Percentiles rank a stretch among this genome's conserved stretches.
Evolutionary conservation across 2,113 vertebrate genomes (phyloP).

Genomic region (Syrmaticus mikado): DNA sequence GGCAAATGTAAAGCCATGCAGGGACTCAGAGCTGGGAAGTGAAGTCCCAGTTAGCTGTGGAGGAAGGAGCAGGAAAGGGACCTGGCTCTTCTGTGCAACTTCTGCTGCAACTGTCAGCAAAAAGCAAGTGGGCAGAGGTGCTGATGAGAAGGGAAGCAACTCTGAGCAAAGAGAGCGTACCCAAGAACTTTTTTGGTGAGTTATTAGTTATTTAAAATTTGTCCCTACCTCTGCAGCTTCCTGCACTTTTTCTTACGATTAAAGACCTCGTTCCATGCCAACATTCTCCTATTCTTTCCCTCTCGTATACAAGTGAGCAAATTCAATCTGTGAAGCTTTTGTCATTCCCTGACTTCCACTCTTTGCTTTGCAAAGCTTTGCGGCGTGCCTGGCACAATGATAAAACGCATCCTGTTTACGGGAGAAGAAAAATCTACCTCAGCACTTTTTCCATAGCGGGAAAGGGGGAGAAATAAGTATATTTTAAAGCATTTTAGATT

Average conservation of each 20-base stretch:
- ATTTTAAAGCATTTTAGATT: constrained; percentile 7
- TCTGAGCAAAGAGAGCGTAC: background rate
- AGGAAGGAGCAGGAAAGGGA: background rate
- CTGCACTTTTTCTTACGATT: background rate
- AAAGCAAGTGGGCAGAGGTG: background rate
- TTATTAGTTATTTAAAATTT: background rate
- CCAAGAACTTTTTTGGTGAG: background rate
- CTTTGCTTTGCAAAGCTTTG: background rate
- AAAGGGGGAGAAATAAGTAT: background rate
- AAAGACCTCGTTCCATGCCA: background rate
- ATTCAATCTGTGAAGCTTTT: constrained; percentile 15
- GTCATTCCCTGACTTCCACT: background rate
- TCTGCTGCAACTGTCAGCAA: background rate
- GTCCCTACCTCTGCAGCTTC: background rate
- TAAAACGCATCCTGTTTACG: background rate
- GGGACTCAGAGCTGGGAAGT: too few relatives aligned
- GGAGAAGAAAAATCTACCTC: constrained; percentile 8
- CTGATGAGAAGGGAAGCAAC: background rate
- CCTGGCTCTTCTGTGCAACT: background rate
- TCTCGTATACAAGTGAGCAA: background rate
- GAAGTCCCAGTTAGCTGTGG: background rate
- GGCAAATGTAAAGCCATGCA: background rate
- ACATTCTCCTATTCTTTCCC: background rate
- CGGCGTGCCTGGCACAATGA: background rate
- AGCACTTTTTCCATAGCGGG: constrained; percentile 22